Evolutionary conservation across 2,888 invertebrate species (phyloP), one percentile per base, ranked within the genome.

Genomic region (Athalia rosae): DNA sequence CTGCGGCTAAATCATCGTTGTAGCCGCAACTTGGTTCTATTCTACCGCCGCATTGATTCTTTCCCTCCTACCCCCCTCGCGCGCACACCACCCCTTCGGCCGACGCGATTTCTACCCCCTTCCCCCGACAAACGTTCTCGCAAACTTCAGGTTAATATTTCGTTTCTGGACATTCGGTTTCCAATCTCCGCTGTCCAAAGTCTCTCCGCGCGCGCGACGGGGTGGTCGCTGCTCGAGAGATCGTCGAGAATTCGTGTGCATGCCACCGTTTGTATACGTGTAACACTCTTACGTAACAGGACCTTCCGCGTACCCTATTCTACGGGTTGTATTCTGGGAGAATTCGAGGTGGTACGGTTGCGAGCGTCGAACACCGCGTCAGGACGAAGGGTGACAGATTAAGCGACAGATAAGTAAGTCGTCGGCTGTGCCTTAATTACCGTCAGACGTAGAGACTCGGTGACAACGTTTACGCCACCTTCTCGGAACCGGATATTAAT

Each of bases 1-100:
- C 90, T 88, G 90, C 89, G 91, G 90, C 91, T 92, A 92, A 92
- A 92, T 92, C 92, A 92, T 92, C 89, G 89, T 88, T 85, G 89
- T 84, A 90, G 91, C 91, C 90, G 90, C 71, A 71, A 71, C 71
- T 71, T 45, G 63, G 58, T 58, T 76, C 71, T 71, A 71, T 71
- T 71, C 71, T 58, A 56, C 43, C 43, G 45, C 71, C 11, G 11
- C 53, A n/a, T 53, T 53, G n/a, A 53, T 53, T n/a, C 53, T 53
- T 53, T 53, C n/a, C 53, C 53, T n/a, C 53, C 4, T 53, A 11
- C 9, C 53, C n/a, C n/a, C 53, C 4, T 11, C 53, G 53, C n/a
- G 53, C 53, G 4, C 53, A n/a, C 53, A n/a, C 53, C 53, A 53
- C 11, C 28, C 67, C 67, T 53, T 67, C 50, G 53, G 53, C 50